Percentiles rank a stretch among this genome's conserved stretches.
Evolutionary conservation across 2,797 vertebrate species (phyloP).

Genomic region (Neostethus bicornis): DNA sequence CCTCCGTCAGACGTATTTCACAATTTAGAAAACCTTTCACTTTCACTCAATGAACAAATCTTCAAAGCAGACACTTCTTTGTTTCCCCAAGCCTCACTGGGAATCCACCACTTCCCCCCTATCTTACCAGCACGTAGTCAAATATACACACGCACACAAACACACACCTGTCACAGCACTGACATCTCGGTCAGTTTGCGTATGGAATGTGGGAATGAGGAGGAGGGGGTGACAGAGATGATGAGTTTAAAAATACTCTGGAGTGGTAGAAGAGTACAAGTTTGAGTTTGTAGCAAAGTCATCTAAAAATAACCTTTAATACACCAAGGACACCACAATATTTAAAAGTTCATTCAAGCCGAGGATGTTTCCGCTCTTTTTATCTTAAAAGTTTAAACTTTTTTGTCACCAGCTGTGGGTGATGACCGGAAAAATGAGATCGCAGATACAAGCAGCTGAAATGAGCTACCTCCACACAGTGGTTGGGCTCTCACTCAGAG

Average conservation of each 20-base stretch:
- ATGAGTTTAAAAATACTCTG: slow-evolving; percentile 74
- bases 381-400: not conserved
- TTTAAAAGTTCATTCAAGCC: slow-evolving; percentile 18
- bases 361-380: not conserved
- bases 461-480: too few relatives aligned
- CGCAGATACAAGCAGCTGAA: too few relatives aligned
- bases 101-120: slow-evolving; percentile 19
- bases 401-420: too few relatives aligned
- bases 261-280: slow-evolving; percentile 47
- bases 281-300: slow-evolving; percentile 66
- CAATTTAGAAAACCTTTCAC: slow-evolving; percentile 40
- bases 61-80: slow-evolving; percentile 15
- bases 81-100: slow-evolving; percentile 32
- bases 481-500: too few relatives aligned
- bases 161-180: slow-evolving; percentile 30
- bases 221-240: slow-evolving; percentile 51
- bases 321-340: slow-evolving; percentile 59
- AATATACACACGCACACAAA: not conserved
- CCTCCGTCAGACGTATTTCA: slow-evolving; percentile 52
- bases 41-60: slow-evolving; percentile 43
- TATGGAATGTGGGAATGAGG: slow-evolving; percentile 58
- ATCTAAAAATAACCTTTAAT: slow-evolving; percentile 70
- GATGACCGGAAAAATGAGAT: too few relatives aligned
- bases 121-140: not conserved
- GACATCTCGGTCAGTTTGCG: slow-evolving; percentile 49